Evolutionary conservation across 2,797 vertebrate genomes (phyloP).

Genomic region (Malacoctenus gilli): DNA sequence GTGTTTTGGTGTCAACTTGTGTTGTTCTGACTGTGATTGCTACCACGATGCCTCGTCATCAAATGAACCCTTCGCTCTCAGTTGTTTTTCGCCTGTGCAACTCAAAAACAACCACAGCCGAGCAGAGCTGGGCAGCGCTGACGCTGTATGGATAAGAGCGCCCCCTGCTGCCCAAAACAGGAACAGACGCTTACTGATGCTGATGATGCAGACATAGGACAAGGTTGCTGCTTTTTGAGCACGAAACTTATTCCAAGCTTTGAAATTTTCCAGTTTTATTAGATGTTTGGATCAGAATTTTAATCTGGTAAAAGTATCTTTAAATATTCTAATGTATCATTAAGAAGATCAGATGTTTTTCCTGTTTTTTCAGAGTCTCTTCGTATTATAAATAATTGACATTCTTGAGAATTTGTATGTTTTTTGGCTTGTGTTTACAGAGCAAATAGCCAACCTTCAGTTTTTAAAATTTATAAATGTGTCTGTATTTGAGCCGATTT

Average conservation of each 20-base stretch:
- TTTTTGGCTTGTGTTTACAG: no score
- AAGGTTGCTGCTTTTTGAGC: no score
- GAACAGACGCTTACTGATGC: slow-evolving; percentile 25
- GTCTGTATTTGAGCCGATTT: slow-evolving; percentile 1
- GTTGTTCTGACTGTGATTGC: slow-evolving; percentile 17
- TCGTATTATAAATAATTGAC: no score
- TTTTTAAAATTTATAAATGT: background rate
- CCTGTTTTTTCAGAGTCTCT: no score
- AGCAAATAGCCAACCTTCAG: background rate
- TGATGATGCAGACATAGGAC: no score
- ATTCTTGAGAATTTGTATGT: no score
- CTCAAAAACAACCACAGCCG: slow-evolving; percentile 33
- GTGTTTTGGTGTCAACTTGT: slow-evolving; percentile 31
- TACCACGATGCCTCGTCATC: slow-evolving; percentile 10
- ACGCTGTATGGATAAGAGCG: slow-evolving; percentile 22
- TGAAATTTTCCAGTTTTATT: no score
- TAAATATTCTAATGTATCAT: no score
- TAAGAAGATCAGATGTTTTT: no score
- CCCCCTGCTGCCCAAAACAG: slow-evolving; percentile 58
- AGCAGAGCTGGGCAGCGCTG: slow-evolving; percentile 29
- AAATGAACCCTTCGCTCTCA: slow-evolving; percentile 31
- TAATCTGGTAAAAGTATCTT: no score
- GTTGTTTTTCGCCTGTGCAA: slow-evolving; percentile 43
- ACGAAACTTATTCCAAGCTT: no score
- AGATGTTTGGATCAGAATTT: no score